Conservation (phyloP, 2,888 invertebrate genomes). For the Alsophila aescularia region DNA sequence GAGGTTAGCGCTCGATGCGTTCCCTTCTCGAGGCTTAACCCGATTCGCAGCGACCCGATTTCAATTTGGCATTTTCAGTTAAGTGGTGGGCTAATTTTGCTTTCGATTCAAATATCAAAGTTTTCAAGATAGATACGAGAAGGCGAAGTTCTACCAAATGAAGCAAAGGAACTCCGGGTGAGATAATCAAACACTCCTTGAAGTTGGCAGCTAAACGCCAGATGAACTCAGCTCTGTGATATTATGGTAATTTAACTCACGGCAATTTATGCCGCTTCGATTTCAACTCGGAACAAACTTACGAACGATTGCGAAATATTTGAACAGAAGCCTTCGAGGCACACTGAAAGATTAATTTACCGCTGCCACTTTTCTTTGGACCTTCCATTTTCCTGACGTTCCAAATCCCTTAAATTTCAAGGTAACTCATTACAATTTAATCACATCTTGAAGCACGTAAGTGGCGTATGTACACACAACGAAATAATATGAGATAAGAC, state of each 20-base stretch:
- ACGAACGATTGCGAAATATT: constrained; percentile 59
- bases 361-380: constrained; percentile 12
- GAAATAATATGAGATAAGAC: constrained; percentile 74
- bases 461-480: constrained; percentile 60
- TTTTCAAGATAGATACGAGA: constrained; percentile 42
- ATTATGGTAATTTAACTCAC: constrained; percentile 82
- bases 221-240: constrained; percentile 78
- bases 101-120: constrained; percentile 44
- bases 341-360: constrained; percentile 20
- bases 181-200: constrained; percentile 77
- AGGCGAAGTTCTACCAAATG: constrained; percentile 65
- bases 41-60: constrained; percentile 55
- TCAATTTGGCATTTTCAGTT: constrained; percentile 66
- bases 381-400: constrained; percentile 38
- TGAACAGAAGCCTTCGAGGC: constrained; percentile 50
- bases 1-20: constrained; percentile 86
- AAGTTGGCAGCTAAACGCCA: constrained; percentile 79
- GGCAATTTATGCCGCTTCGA: constrained; percentile 75
- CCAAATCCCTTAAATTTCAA: constrained; percentile 50
- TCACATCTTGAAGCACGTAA: constrained; percentile 52
- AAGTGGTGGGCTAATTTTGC: constrained; percentile 43
- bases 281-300: constrained; percentile 71
- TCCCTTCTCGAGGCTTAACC: constrained; percentile 67
- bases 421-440: constrained; percentile 49
- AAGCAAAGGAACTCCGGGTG: constrained; percentile 70